Evolutionary conservation across 1,140 invertebrate genomes (phyloP), one percentile per base, ranked within the genome.

Genomic region (Drosophila eugracilis): DNA sequence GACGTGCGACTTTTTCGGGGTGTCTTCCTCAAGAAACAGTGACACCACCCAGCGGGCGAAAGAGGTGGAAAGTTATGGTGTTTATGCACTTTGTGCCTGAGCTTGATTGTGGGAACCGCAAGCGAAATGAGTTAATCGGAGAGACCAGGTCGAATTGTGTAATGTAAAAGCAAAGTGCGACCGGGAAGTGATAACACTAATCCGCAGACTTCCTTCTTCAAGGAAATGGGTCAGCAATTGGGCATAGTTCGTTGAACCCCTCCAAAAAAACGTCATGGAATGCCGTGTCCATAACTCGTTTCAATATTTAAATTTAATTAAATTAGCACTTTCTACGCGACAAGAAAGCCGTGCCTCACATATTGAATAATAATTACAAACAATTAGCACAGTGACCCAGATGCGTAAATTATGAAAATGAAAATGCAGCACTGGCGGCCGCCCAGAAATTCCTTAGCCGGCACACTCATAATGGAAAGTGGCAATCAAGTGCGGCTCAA

Each of bases 311-410:
- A 85, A 75, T 66, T 75, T 75, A 78, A 86, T 86, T 70, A 66
- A 86, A 81, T 88, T 86, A 86, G 55, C 81, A 86, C 81, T 86
- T 86, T 86, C 83, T 86, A 88, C 69, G 9, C 41, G 34, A 41
- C 21, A 15, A 19, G 48, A 70, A 42, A 39, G 62, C n/a, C 37
- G 39, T 42, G 65, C 24, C 71, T 78, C 37, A 45, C 54, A 72
- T 88, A 86, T 86, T 86, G 83, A 86, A 86, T 86, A 88, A 86
- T 86, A 86, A 86, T 86, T 88, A 83, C 50, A 39, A 52, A 22
- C 78, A 83, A 83, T 88, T 86, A 86, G 83, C 83, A 78, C 78
- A 71, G 65, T 67, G 75, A 88, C 83, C 83, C 71, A 75, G 62
- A 86, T 88, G 70, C 52, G 15, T 86, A 47, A 69, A 81, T 81